Conservation (phyloP, 1,140 invertebrate genomes). For the Planococcus citri region DNA sequence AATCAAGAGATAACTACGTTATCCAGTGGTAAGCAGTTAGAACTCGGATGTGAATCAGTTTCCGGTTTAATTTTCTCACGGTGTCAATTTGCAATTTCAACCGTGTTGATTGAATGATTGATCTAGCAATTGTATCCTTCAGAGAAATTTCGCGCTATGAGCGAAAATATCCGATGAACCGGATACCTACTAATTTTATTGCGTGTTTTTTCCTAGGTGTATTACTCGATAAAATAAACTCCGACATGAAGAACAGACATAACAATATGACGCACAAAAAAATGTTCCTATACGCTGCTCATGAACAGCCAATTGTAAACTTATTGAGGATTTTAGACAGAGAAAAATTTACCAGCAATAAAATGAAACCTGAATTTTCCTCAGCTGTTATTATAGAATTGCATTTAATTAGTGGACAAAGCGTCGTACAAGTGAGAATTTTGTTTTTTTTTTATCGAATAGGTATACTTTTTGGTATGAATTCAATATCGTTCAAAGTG, state of each 20-base stretch:
- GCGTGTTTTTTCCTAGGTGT: background rate
- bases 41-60: background rate
- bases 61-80: background rate
- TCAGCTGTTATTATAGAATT: background rate
- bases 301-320: slow-evolving; percentile 6
- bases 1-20: background rate
- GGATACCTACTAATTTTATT: no score
- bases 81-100: background rate
- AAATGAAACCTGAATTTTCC: background rate
- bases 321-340: background rate
- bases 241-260: background rate
- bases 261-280: background rate
- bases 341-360: background rate
- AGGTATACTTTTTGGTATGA: background rate
- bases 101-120: no score
- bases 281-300: slow-evolving; percentile 14
- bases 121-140: no score
- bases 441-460: background rate
- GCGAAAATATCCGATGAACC: no score
- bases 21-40: background rate
- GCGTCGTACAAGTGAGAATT: background rate
- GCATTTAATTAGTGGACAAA: background rate
- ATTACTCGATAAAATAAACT: background rate
- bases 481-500: background rate
- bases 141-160: no score